Base-by-base conservation (phyloP, 2,888 invertebrate species). In the Saturnia pavonia region DNA sequence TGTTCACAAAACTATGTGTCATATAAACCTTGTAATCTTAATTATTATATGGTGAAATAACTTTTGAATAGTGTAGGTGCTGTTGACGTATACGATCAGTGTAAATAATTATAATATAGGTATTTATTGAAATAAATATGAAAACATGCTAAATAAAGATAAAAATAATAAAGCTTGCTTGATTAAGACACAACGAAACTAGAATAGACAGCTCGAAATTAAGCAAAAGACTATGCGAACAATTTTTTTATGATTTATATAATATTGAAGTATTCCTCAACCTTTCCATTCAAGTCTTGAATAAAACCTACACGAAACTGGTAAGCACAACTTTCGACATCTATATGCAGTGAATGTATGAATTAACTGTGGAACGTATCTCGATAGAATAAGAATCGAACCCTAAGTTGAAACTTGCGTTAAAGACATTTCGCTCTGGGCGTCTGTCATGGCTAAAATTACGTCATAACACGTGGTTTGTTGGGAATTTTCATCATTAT, bases 381-480 rank as follows among this genome's bases (percentile, higher is more conserved):
- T 60, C 57, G 57, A 60, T 12, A 27, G 12, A 2, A 6, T 14
- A 45, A 65, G 66, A 65, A 45, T 69, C 69, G 48, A 48, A 4
- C 48, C 12, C 4, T 19, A 27, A 74, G 54, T n/a, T 54, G 25
- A 25, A 57, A 65, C 45, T n/a, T 27, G 70, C 70, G 27, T 34
- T 76, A 79, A 78, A 74, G 77, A 77, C 74, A 74, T 69, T 80
- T 77, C 69, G 82, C 82, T 80, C 70, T 57, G 71, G 83, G 84
- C 82, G 72, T 51, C 74, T 70, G 74, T 74, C 76, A 69, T 77
- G 80, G 79, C 76, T 75, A 73, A 80, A 81, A 82, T 86, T 84
- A 87, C 83, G 82, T 85, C 85, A 87, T 80, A 78, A 78, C 78
- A 81, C 79, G 83, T 84, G 83, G 87, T 88, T 87, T 86, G 85